phyloP scores from a whole-genome alignment of 2,113 vertebrate species.

The Rhea americana region DNA sequence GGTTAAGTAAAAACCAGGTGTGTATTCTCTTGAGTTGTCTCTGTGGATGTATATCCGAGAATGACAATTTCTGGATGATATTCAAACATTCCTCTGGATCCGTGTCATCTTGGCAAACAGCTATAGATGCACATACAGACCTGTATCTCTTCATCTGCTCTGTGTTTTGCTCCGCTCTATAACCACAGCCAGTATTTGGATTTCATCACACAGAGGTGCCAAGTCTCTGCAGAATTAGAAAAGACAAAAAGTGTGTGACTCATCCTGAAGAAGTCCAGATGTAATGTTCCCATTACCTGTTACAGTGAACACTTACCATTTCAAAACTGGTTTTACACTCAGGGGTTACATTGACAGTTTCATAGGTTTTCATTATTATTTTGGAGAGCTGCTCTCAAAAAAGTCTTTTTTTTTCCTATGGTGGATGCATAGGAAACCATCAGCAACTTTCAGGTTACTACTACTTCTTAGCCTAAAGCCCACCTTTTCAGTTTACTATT shows the following conservation, averaged over 20 bases:
- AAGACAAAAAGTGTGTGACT: slow-evolving; percentile 47
- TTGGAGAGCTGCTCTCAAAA: not conserved
- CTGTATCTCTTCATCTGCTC: slow-evolving; percentile 69
- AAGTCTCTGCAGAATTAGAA: slow-evolving; percentile 54
- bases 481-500: not conserved
- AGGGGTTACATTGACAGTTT: slow-evolving; percentile 13
- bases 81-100: slow-evolving; percentile 63
- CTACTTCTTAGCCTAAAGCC: not conserved
- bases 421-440: not conserved
- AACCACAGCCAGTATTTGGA: slow-evolving; percentile 57
- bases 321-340: slow-evolving; percentile 17
- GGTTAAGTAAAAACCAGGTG: slow-evolving; percentile 50
- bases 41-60: slow-evolving; percentile 26
- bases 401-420: not conserved
- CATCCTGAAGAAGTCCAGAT: slow-evolving; percentile 66
- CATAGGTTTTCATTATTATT: not conserved
- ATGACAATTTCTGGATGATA: slow-evolving; percentile 48
- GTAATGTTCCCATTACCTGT: slow-evolving; percentile 61
- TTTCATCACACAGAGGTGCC: slow-evolving; percentile 66
- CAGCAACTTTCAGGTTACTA: not conserved
- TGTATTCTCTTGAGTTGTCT: slow-evolving; percentile 44
- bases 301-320: not conserved
- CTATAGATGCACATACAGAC: slow-evolving; percentile 40
- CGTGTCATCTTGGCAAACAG: slow-evolving; percentile 62
- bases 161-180: slow-evolving; percentile 36